These are phyloP conservation scores for Drosophila formosana DNA, from an alignment of 2,888 invertebrate genomes.

Conservation along the genomic window DNA sequence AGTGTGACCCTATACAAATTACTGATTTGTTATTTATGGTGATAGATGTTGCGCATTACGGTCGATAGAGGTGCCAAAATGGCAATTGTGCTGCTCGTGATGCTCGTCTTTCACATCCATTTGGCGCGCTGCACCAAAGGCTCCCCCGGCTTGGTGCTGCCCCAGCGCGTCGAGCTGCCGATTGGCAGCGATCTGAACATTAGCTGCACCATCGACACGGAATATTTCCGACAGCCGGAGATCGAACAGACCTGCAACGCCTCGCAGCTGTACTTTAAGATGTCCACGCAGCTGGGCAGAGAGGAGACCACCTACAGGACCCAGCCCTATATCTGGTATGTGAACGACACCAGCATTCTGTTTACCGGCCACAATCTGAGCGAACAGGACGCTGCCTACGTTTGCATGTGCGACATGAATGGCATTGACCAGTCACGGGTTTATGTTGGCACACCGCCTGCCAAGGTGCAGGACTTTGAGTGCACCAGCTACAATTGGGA, in stretches of 20 bases:
- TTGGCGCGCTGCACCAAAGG: constrained; percentile 21
- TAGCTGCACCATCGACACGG: constrained; percentile 78
- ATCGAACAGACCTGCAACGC: constrained; percentile 56
- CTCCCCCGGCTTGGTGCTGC: constrained; percentile 72
- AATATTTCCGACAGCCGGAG: constrained; percentile 36
- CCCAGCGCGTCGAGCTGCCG: constrained; percentile 66
- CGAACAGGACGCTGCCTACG: constrained; percentile 68
- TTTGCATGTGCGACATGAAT: constrained; percentile 75
- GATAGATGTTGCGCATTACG: constrained; percentile 6
- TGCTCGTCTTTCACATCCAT: constrained; percentile 13
- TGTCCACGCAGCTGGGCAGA: constrained; percentile 29
- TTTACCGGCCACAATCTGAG: constrained; percentile 68
- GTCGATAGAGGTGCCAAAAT: background rate
- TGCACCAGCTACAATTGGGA: constrained; percentile 91
- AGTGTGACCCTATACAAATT: constrained; percentile 31
- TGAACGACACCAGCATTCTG: constrained; percentile 75
- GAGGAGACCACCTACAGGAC: background rate
- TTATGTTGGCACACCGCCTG: constrained; percentile 87
- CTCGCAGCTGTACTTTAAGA: constrained; percentile 69
- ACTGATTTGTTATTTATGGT: background rate
- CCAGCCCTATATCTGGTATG: constrained; percentile 24
- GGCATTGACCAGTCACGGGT: constrained; percentile 74
- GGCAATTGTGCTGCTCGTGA: constrained; percentile 1
- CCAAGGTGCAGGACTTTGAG: constrained; percentile 88
- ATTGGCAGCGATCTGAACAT: constrained; percentile 80